A percentile compares a stretch with the other conserved stretches of the same genome.
phyloP scores from a whole-genome alignment of 2,797 vertebrate genomes.

The Amblyopsis hoosieri region DNA sequence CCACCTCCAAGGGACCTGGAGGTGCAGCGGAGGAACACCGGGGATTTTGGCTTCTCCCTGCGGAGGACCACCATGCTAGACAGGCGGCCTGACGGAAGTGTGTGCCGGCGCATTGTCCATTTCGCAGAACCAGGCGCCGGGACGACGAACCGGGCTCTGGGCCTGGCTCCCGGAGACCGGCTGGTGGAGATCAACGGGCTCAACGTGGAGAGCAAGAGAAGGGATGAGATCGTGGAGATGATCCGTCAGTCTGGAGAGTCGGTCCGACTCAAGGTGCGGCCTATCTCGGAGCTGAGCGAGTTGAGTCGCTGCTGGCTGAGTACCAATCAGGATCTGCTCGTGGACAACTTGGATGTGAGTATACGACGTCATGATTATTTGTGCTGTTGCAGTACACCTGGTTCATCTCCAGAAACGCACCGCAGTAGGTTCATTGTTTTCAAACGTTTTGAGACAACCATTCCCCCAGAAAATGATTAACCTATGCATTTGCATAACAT shows the following conservation, averaged over 20 bases:
- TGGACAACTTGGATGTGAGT: constrained; percentile 86
- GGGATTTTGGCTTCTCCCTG: constrained; percentile 96
- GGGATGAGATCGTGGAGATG: constrained; percentile 98
- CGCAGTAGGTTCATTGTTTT: no score
- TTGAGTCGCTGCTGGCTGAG: constrained; percentile 91
- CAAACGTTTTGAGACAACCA: no score
- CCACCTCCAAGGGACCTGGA: constrained; percentile 85
- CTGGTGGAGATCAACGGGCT: constrained; percentile 93
- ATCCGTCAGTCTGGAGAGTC: constrained; percentile 94
- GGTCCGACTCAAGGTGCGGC: constrained; percentile 92
- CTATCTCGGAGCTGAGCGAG: constrained; percentile 94
- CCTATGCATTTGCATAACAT: no score
- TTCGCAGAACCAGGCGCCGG: constrained; percentile 93
- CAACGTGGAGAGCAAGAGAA: constrained; percentile 91
- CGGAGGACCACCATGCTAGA: constrained; percentile 93
- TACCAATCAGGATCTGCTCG: constrained; percentile 71
- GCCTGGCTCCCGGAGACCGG: constrained; percentile 92
- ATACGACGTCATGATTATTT: constrained; percentile 9
- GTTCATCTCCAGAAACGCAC: no score
- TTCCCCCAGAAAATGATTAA: no score
- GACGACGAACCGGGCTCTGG: constrained; percentile 87
- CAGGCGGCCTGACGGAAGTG: constrained; percentile 83
- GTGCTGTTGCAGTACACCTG: not conserved
- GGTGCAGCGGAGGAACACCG: constrained; percentile 90
- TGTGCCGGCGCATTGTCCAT: constrained; percentile 87